Conservation (phyloP, 2,888 invertebrate genomes). For the Fragum sueziense region DNA sequence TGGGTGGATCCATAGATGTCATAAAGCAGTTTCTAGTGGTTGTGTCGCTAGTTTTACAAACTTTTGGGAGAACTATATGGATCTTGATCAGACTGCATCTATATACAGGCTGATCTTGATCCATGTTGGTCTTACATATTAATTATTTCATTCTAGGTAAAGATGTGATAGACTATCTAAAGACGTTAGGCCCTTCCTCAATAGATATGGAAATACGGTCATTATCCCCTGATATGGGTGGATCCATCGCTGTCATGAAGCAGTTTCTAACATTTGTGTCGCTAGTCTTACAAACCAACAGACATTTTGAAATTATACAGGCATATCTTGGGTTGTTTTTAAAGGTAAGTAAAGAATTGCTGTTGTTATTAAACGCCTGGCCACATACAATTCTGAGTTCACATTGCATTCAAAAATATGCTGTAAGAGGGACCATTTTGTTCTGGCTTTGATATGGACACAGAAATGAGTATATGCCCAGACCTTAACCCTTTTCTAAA, state of each 20-base stretch:
- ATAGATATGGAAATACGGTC: constrained; percentile 94
- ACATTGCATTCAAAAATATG: background rate
- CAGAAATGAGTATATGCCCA: too few relatives aligned
- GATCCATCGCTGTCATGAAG: constrained; percentile 88
- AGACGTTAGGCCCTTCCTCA: constrained; percentile 90
- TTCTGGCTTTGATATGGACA: background rate
- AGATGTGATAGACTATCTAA: constrained; percentile 85
- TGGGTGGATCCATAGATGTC: constrained; percentile 88
- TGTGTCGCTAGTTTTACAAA: constrained; percentile 88
- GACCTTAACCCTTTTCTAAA: too few relatives aligned
- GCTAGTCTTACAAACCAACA: constrained; percentile 88
- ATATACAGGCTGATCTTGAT: constrained; percentile 94
- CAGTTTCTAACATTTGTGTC: constrained; percentile 90
- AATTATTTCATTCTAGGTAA: constrained; percentile 2
- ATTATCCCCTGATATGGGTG: constrained; percentile 89
- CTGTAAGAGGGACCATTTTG: background rate
- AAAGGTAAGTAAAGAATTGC: constrained; percentile 86
- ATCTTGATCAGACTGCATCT: constrained; percentile 88
- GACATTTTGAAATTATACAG: constrained; percentile 94
- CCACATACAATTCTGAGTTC: background rate
- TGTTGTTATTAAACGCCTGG: background rate
- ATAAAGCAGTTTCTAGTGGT: constrained; percentile 91
- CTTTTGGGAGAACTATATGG: constrained; percentile 85
- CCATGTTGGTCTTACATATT: background rate
- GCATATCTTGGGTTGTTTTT: constrained; percentile 94